These are phyloP conservation scores for Leptogaster cylindrica DNA, from an alignment of 2,888 invertebrate genomes.

Conservation along the genomic window DNA sequence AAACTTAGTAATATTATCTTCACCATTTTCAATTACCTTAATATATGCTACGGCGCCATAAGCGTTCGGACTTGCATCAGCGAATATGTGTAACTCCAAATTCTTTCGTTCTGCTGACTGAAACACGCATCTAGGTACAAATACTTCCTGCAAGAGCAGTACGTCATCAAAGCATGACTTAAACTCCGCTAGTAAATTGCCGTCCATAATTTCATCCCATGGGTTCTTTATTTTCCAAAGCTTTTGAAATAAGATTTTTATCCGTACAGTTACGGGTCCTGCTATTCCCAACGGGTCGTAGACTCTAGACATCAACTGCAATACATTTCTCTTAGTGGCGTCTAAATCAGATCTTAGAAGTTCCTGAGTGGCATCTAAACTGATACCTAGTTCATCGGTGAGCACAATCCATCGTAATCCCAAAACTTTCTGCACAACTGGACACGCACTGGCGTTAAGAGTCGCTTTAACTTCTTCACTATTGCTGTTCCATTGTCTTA, in stretches of 20 bases:
- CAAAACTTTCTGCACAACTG: background rate
- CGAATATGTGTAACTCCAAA: too few species aligned
- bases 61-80: too few species aligned
- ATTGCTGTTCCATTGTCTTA: background rate
- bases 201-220: slow-evolving; percentile 16
- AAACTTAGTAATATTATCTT: too few species aligned
- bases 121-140: too few species aligned
- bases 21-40: too few species aligned
- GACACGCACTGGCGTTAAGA: background rate
- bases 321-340: background rate
- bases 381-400: background rate
- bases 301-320: background rate
- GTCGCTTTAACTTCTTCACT: background rate
- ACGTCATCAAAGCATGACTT: too few species aligned
- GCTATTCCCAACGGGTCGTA: background rate
- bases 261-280: background rate
- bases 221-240: background rate
- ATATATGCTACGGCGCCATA: too few species aligned
- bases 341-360: background rate
- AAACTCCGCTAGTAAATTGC: too few species aligned
- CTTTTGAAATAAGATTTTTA: slow-evolving; percentile 12
- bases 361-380: background rate
- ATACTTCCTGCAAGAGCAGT: too few species aligned
- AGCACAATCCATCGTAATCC: background rate
- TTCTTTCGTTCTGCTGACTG: too few species aligned